Base-by-base conservation (phyloP, 2,888 invertebrate species). In the Frankliniella fusca region DNA sequence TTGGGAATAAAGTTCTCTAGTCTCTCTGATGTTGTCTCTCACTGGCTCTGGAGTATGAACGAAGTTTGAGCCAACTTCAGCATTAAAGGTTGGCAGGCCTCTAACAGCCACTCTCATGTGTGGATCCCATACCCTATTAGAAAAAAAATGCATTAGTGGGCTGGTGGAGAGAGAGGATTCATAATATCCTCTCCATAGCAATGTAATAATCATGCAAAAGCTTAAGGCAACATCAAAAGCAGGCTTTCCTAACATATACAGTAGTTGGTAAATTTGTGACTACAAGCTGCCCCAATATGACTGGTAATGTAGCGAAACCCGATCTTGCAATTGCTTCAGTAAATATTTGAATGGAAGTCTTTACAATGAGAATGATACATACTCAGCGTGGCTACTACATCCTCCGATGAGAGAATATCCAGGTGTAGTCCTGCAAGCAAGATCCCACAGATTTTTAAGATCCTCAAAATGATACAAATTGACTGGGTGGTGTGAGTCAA, bases 71-170 rank as follows among this genome's bases (percentile, higher is more conserved):
- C 70, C 70, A n/a, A 76, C 70, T 27, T 76, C 70, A 76, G 70
- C 23, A 76, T 27, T 76, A 27, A 76, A 76, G 1, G 23, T 23
- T 9, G 70, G 70, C 70, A 76, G 27, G 27, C 70, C 10, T 27
- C 70, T 76, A 23, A 76, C 70, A 76, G 70, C 70, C 12, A 76
- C 70, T 76, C 70, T 76, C 70, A 76, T 76, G 12, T 76, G 70
- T 12, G 70, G 70, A 12, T 76, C 70, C 70, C 70, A 76, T 12
- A 76, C 23, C 7, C 70, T 76, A 12, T 8, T 12, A 76, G 10
- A 27, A 76, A 23, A 61, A 20, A 7, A 8, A 7, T 61, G 38
- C 15, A 61, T 61, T 15, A 61, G 18, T 7, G 0, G 18, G 18
- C 8, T 10, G 10, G 70, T 27, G 27, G 9, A 70, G 27, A 54